A percentile compares a stretch with the other conserved stretches of the same genome.
These are phyloP conservation scores for Tenebrosternarchus preto DNA, from an alignment of 2,113 vertebrate species.

Conservation along the genomic window DNA sequence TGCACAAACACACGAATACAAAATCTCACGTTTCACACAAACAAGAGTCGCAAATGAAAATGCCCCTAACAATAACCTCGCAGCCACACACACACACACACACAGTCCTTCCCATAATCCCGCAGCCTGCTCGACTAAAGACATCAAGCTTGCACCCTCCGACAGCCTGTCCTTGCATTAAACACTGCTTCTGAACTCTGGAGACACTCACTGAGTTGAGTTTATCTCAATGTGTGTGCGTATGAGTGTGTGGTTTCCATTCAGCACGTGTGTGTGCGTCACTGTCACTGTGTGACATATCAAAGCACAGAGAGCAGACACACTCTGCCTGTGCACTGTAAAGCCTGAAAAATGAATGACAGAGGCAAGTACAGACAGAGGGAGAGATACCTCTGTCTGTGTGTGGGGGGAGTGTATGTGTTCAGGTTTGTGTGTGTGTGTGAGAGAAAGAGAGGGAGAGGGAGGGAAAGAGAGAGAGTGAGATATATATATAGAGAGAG, in stretches of 20 bases:
- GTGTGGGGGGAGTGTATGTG: conserved; percentile 5
- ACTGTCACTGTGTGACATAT: conserved; percentile 43
- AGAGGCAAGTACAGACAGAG: conserved; percentile 13
- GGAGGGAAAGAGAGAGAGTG: no score
- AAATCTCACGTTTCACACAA: no score
- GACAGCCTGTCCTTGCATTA: background rate
- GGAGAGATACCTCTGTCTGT: background rate
- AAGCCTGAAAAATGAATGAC: conserved; percentile 55
- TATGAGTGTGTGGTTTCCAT: background rate
- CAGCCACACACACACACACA: background rate
- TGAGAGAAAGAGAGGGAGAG: no score
- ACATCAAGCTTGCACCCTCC: background rate
- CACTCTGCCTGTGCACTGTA: conserved; percentile 39
- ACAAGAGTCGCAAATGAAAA: no score
- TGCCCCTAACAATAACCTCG: no score
- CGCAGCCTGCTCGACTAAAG: background rate
- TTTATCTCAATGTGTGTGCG: conserved; percentile 25
- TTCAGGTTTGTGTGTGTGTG: background rate
- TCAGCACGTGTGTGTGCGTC: conserved; percentile 18
- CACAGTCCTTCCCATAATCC: background rate
- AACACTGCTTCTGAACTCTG: background rate
- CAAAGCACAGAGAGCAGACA: conserved; percentile 57
- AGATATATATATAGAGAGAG: background rate
- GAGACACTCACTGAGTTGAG: conserved; percentile 7
- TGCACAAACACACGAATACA: no score